Percentiles rank a stretch among this genome's conserved stretches.
Conservation (phyloP, 1,140 invertebrate genomes). For the Calephelis virginiensis region DNA sequence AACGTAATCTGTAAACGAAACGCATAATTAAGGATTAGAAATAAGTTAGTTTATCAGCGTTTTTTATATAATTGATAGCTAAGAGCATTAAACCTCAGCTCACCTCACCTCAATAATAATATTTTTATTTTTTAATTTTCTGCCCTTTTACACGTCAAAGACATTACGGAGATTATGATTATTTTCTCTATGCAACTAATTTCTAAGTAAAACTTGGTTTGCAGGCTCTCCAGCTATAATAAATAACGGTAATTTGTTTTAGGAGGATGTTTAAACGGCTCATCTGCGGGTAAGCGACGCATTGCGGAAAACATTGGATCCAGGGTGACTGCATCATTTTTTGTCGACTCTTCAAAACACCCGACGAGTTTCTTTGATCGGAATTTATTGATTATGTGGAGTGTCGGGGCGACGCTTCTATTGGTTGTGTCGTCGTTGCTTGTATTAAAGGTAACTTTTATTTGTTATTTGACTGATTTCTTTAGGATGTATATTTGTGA, state of each 20-base stretch:
- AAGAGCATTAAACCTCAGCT: no score
- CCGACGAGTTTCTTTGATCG: conserved; percentile 47
- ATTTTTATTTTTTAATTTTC: no score
- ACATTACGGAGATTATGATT: no score
- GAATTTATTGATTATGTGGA: conserved; percentile 50
- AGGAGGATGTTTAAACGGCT: conserved; percentile 68
- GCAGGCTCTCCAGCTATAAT: conserved; percentile 3
- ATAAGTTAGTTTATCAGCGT: no score
- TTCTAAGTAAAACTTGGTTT: not conserved
- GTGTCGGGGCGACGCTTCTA: conserved; percentile 43
- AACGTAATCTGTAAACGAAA: no score
- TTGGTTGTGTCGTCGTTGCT: conserved; percentile 42
- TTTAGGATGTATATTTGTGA: no score
- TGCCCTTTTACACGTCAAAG: no score
- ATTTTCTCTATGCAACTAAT: no score
- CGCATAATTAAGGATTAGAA: no score
- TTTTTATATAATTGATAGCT: no score
- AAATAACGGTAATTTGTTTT: conserved; percentile 29
- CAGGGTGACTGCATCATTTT: conserved; percentile 63
- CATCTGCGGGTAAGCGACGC: conserved; percentile 67
- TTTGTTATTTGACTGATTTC: not conserved
- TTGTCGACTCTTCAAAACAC: conserved; percentile 57
- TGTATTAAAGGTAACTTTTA: conserved; percentile 52
- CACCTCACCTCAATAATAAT: no score
- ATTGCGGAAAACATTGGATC: conserved; percentile 65